Percentiles rank a stretch among this genome's conserved stretches.
Conservation (phyloP, 2,797 vertebrate genomes). For the Eupleurogrammus muticus region DNA sequence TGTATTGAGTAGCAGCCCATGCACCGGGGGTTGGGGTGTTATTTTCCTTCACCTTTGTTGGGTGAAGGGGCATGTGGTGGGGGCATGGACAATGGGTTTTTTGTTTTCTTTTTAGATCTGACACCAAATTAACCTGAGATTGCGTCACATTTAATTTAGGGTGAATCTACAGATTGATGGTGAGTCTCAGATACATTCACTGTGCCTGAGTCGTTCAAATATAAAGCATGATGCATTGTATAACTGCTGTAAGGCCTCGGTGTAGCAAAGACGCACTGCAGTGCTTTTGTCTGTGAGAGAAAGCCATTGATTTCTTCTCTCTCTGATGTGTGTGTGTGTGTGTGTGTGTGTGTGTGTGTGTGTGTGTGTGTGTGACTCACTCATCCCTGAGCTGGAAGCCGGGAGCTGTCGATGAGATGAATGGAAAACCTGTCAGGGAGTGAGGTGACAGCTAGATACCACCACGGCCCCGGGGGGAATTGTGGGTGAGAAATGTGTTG, state of each 20-base stretch:
- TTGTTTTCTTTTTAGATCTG: conserved; percentile 62
- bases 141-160: conserved; percentile 54
- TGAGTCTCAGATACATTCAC: conserved; percentile 44
- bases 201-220: conserved; percentile 34
- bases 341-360: conserved; percentile 24
- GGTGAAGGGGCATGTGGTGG: too few species aligned
- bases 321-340: conserved; percentile 23
- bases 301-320: conserved; percentile 61
- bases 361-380: conserved; percentile 27
- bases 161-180: conserved; percentile 54
- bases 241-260: conserved; percentile 5
- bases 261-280: conserved; percentile 27
- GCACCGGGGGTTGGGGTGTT: conserved; percentile 31
- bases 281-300: conserved; percentile 31
- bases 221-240: conserved; percentile 11
- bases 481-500: conserved; percentile 54
- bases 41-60: conserved; percentile 42
- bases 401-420: conserved; percentile 64
- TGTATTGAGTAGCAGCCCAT: conserved; percentile 4
- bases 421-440: conserved; percentile 58
- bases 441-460: conserved; percentile 57
- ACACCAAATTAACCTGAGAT: conserved; percentile 64
- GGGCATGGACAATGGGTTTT: too few species aligned
- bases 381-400: conserved; percentile 34
- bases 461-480: conserved; percentile 35